Evolutionary conservation across 2,888 invertebrate species (phyloP), one percentile per base, ranked within the genome.

Genomic region (Drosophila incognita): DNA sequence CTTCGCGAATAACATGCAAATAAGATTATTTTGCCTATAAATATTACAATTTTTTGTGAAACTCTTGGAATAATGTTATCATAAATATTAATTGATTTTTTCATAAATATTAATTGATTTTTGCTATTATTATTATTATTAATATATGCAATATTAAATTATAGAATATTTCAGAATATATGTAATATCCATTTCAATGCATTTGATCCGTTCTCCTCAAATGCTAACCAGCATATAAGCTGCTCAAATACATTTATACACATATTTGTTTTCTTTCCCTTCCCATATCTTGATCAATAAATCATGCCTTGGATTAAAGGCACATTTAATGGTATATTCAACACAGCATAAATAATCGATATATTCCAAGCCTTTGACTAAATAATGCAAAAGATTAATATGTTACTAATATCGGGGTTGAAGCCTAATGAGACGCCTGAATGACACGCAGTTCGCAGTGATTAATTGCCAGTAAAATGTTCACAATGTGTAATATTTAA

Each of bases 371-470:
- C 73, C 73, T 58, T 46, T 61, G 54, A 66, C 52, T 61, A 61
- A 74, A 75, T 83, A 81, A 74, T 72, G 76, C 49, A 76, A 81
- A 69, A 64, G 74, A 78, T 80, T 86, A 74, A 70, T 69, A 70
- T 15, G 35, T 54, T 36, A 42, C 63, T 66, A 59, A 70, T 56
- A 61, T 36, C 40, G 57, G n/a, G 69, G 62, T 21, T 48, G 58
- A 58, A 46, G 48, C 73, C 62, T 72, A 81, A 78, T 81, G 81
- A 71, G 67, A 53, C 46, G 74, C 13, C 31, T 18, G 51, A 72
- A 65, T 81, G 81, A 78, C 77, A 77, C 29, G 77, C 73, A 77
- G 58, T 62, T 68, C 51, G 21, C 29, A 18, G 35, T 78, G 78
- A 81, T 78, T 78, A 81, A 78, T 81, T 72, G 31, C 73, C 10